Evolutionary conservation across 2,113 vertebrate genomes (phyloP).

Genomic region (Sitta europaea): DNA sequence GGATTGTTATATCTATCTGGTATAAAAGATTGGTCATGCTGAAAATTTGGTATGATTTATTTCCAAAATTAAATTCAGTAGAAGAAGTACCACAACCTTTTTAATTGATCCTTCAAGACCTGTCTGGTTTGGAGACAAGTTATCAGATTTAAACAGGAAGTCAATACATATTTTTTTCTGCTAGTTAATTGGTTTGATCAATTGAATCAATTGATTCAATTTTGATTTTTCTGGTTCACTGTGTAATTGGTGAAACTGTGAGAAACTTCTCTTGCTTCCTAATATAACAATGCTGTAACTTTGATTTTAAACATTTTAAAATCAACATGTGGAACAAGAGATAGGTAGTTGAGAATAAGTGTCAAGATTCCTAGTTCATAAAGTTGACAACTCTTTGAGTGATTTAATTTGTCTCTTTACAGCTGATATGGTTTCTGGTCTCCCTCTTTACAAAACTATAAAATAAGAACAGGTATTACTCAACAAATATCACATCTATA

Average conservation of each 20-base stretch:
- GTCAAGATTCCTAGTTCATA: slow-evolving; percentile 66
- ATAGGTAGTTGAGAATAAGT: slow-evolving; percentile 69
- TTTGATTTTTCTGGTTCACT: not conserved
- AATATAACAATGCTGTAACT: not conserved
- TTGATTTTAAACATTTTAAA: not conserved
- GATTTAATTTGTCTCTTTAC: slow-evolving; percentile 68
- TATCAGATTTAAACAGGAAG: not conserved
- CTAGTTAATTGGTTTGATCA: not conserved
- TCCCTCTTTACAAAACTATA: slow-evolving; percentile 13
- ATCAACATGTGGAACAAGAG: slow-evolving; percentile 51
- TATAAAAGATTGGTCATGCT: not conserved
- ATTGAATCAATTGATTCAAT: not conserved
- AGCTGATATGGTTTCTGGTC: slow-evolving; percentile 34
- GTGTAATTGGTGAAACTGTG: not conserved
- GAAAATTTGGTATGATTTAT: not conserved
- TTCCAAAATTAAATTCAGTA: not conserved
- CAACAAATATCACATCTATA: not conserved
- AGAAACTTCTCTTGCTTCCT: not conserved
- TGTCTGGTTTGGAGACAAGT: not conserved
- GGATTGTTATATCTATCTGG: not conserved
- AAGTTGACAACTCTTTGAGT: slow-evolving; percentile 54
- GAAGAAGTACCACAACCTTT: not conserved
- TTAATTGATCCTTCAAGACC: not conserved
- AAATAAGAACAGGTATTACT: slow-evolving; percentile 18
- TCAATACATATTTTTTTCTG: not conserved